A percentile compares a stretch with the other conserved stretches of the same genome.
phyloP scores from a whole-genome alignment of 2,113 vertebrate species.

The Nannospalax galili region DNA sequence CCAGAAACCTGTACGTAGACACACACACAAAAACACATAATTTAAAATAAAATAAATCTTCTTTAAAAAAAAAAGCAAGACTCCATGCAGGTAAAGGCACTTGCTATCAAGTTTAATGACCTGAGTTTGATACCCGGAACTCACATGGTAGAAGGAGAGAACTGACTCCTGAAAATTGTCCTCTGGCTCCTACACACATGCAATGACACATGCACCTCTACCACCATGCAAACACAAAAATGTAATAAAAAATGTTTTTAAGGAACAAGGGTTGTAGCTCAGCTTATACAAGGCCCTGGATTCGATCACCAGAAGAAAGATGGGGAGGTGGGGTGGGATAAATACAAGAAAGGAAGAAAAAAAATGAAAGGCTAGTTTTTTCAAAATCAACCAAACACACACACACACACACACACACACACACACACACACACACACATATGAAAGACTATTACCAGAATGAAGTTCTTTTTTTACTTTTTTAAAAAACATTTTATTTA shows the following conservation, averaged over 20 bases:
- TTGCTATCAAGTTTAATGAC: not conserved
- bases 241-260: not conserved
- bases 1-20: no score
- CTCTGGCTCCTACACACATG: not conserved
- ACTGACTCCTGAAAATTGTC: not conserved
- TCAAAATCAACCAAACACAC: conserved; percentile 25
- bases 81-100: no score
- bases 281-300: not conserved
- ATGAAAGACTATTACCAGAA: not conserved
- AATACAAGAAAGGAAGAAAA: not conserved
- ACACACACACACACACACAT: not conserved
- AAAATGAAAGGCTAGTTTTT: not conserved
- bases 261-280: not conserved
- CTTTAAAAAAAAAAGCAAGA: no score
- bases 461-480: no score
- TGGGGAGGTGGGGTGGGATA: not conserved
- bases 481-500: no score
- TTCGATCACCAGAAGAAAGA: not conserved
- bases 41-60: no score
- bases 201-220: not conserved
- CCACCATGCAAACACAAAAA: not conserved
- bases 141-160: not conserved
- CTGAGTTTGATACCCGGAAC: not conserved
- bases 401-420: no score
- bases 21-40: no score